Conservation (phyloP, 2,888 invertebrate genomes). For the Fragum whitleyi region DNA sequence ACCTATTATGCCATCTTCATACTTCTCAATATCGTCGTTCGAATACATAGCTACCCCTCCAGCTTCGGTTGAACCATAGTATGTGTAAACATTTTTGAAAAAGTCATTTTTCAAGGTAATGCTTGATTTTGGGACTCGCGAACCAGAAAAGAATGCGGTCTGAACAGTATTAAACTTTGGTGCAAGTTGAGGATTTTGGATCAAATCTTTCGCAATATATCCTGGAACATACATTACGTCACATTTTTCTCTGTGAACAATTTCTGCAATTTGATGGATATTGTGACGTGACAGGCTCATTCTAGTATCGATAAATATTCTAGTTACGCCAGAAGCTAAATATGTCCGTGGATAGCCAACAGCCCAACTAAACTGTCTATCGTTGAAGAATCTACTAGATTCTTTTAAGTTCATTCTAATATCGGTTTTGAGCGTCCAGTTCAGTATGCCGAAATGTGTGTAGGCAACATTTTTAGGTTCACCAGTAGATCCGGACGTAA, state of each 20-base stretch:
- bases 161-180: slow-evolving; percentile 37
- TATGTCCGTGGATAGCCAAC: slow-evolving; percentile 52
- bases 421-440: slow-evolving; percentile 33
- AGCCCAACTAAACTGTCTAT: slow-evolving; percentile 54
- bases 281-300: slow-evolving; percentile 42
- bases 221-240: slow-evolving; percentile 51
- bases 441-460: slow-evolving; percentile 51
- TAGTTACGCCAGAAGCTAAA: slow-evolving; percentile 43
- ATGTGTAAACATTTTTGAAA: slow-evolving; percentile 12
- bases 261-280: slow-evolving; percentile 34
- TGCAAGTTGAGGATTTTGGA: slow-evolving; percentile 14
- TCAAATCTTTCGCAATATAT: slow-evolving; percentile 44
- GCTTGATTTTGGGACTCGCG: slow-evolving; percentile 29
- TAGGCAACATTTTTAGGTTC: slow-evolving; percentile 50
- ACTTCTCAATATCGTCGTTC: slow-evolving; percentile 19
- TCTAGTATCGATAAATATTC: slow-evolving; percentile 48
- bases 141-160: slow-evolving; percentile 36
- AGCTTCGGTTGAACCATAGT: slow-evolving; percentile 51
- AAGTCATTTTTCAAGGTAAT: slow-evolving; percentile 21
- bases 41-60: slow-evolving; percentile 24
- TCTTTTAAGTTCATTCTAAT: slow-evolving; percentile 14
- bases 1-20: slow-evolving; percentile 55
- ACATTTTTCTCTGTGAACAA: slow-evolving; percentile 48
- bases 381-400: slow-evolving; percentile 43
- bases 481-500: slow-evolving; percentile 58